Percentiles rank a stretch among this genome's conserved stretches.
Evolutionary conservation across 2,888 invertebrate species (phyloP).

Genomic region (Arrhopalites spinosus): DNA sequence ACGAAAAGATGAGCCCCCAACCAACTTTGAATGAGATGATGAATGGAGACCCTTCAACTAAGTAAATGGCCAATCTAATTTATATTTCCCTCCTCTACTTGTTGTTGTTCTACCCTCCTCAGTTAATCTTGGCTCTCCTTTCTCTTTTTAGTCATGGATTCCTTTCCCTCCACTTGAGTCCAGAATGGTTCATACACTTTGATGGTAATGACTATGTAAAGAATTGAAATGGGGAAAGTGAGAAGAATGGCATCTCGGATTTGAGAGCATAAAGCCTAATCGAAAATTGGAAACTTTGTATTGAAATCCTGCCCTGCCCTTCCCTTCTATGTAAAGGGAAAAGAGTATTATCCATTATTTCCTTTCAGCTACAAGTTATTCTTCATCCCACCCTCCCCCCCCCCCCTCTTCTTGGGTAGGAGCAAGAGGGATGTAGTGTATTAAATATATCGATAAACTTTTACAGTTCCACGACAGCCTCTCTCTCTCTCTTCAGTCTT

Average conservation of each 20-base stretch:
- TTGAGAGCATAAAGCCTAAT: neutral
- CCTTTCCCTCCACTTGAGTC: neutral
- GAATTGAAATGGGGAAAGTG: neutral
- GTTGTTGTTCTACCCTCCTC: neutral
- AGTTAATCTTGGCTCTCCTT: neutral
- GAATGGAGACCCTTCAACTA: conserved; percentile 44
- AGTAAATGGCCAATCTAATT: conserved; percentile 49
- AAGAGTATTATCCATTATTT: no score
- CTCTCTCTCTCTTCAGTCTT: no score
- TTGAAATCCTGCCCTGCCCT: no score
- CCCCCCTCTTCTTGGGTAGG: no score
- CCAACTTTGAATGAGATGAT: conserved; percentile 41
- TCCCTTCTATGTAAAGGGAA: no score
- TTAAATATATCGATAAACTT: no score
- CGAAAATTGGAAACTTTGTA: conserved; percentile 7
- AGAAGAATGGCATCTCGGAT: neutral
- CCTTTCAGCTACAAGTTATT: no score
- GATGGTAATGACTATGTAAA: neutral
- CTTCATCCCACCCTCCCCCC: no score
- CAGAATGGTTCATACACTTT: no score
- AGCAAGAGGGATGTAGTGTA: no score
- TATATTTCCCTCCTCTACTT: conserved; percentile 26
- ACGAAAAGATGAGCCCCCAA: conserved; percentile 21
- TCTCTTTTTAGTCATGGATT: neutral
- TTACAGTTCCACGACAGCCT: no score